Evolutionary conservation across 2,113 vertebrate species (phyloP).

Genomic region (Aphelocoma coerulescens): DNA sequence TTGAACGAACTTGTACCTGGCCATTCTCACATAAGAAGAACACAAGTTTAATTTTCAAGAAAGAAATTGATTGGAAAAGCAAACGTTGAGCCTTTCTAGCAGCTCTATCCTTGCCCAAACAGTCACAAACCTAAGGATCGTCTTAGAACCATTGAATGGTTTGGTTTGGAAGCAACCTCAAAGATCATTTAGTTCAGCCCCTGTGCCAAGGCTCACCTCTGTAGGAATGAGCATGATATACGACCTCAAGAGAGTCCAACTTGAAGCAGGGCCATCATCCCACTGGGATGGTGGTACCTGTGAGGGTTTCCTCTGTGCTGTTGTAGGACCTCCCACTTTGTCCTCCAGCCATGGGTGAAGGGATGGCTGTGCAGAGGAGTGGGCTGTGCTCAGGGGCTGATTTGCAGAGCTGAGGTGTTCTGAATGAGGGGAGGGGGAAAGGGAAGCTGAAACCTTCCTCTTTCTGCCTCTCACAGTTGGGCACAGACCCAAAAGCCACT

Average conservation of each 20-base stretch:
- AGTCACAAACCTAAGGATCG: background rate
- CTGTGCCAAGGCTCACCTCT: background rate
- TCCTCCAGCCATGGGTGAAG: background rate
- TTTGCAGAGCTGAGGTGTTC: background rate
- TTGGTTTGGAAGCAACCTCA: background rate
- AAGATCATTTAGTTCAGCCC: fast-evolving
- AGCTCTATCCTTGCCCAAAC: background rate
- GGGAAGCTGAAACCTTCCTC: background rate
- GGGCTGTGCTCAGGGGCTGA: background rate
- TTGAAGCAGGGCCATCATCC: background rate
- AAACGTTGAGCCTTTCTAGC: background rate
- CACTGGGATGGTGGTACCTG: background rate
- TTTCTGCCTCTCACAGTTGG: background rate
- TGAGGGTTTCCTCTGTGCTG: background rate
- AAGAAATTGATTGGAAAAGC: background rate
- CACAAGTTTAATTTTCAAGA: background rate
- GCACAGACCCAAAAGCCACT: background rate
- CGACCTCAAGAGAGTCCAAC: too few relatives aligned
- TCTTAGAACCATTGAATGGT: background rate
- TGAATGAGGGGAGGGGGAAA: background rate
- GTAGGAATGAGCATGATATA: fast-evolving
- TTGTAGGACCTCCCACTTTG: background rate
- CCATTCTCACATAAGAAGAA: background rate
- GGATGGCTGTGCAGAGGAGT: background rate
- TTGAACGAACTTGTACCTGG: background rate